Conservation (phyloP, 2,888 invertebrate genomes). For the Phengaris alcon region DNA sequence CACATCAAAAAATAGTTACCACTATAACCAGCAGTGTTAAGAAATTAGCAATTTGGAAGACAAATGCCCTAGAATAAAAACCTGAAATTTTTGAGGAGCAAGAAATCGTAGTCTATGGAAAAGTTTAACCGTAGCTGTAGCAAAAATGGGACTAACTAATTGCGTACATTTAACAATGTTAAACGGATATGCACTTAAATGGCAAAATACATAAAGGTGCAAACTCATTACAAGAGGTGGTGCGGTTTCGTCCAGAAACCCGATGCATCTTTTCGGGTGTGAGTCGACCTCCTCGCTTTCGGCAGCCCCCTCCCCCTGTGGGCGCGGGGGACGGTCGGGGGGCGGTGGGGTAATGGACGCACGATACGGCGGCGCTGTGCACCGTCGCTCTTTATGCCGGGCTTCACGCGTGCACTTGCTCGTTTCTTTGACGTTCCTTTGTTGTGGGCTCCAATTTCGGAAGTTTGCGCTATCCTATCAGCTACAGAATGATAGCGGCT, state of each 20-base stretch:
- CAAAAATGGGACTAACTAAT: constrained; percentile 36
- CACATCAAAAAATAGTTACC: neutral
- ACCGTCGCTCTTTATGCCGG: constrained; percentile 70
- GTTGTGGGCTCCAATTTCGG: constrained; percentile 72
- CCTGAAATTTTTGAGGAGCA: constrained; percentile 3
- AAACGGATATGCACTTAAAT: constrained; percentile 41
- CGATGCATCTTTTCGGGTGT: constrained; percentile 74
- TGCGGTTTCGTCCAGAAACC: constrained; percentile 74
- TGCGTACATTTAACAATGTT: constrained; percentile 38
- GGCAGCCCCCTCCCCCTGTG: constrained; percentile 40
- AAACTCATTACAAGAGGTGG: constrained; percentile 69
- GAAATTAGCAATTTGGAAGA: constrained; percentile 11
- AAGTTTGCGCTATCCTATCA: constrained; percentile 49
- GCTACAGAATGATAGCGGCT: neutral
- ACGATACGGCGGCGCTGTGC: constrained; percentile 62
- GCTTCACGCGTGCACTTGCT: constrained; percentile 75
- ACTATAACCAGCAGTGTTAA: neutral
- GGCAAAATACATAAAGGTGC: constrained; percentile 53
- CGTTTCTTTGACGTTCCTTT: constrained; percentile 76
- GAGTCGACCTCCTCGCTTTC: constrained; percentile 55
- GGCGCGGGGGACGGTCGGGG: neutral
- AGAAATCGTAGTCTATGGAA: neutral
- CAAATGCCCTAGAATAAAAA: neutral
- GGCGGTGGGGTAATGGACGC: constrained; percentile 71
- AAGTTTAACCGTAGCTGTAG: neutral